Percentiles rank a stretch among this genome's conserved stretches.
Conservation (phyloP, 1,140 invertebrate species). For the Drosophila simulans region DNA sequence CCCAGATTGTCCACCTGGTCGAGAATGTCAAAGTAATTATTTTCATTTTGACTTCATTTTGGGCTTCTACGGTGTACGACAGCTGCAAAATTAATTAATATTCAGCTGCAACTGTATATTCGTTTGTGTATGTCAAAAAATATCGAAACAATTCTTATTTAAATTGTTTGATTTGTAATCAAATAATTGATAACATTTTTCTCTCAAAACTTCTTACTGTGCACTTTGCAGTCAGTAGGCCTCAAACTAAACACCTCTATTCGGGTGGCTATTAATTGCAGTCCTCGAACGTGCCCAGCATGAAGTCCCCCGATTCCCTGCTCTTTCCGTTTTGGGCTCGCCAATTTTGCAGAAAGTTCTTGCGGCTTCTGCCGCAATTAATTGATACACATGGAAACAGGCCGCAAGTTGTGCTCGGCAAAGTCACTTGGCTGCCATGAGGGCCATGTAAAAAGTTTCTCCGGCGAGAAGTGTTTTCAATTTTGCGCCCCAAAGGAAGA, state of each 20-base stretch:
- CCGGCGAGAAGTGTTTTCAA: constrained; percentile 72
- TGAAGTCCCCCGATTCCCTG: constrained; percentile 1
- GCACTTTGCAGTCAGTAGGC: neutral
- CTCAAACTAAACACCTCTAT: constrained; percentile 1
- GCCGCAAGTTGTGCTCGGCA: constrained; percentile 68
- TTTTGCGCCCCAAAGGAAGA: constrained; percentile 64
- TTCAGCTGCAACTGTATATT: no score
- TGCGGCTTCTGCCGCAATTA: constrained; percentile 75
- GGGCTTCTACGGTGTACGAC: neutral
- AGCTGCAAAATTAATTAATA: neutral
- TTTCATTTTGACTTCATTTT: neutral
- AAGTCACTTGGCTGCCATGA: constrained; percentile 63
- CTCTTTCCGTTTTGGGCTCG: constrained; percentile 13
- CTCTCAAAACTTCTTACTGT: neutral
- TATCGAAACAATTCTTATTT: neutral
- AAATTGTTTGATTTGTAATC: neutral
- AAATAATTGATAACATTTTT: no score
- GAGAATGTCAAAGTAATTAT: neutral
- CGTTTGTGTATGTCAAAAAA: no score
- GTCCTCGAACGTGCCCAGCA: constrained; percentile 54
- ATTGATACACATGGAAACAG: constrained; percentile 76
- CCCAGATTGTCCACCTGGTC: neutral
- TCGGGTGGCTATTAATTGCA: constrained; percentile 46
- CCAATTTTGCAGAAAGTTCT: constrained; percentile 60
- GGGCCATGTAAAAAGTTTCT: constrained; percentile 72